A percentile compares a stretch with the other conserved stretches of the same genome.
Evolutionary conservation across 2,797 vertebrate species (phyloP).

Genomic region (Ataeniobius toweri): DNA sequence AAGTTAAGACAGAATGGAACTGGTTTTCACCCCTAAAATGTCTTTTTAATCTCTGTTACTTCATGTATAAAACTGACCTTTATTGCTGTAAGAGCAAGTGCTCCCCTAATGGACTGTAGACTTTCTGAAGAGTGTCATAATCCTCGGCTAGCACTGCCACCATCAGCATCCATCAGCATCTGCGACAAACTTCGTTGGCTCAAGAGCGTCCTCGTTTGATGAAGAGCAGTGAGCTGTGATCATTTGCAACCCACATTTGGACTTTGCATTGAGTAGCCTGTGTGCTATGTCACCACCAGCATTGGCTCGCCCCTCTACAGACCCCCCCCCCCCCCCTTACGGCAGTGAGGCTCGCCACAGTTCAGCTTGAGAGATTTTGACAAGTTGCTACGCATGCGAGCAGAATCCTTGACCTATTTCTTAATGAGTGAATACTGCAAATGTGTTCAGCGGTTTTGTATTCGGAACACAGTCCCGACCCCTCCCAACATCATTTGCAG

Average conservation of each 20-base stretch:
- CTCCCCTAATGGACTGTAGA: background rate
- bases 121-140: background rate
- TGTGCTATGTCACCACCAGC: slow-evolving; percentile 62
- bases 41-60: background rate
- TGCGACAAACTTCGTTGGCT: slow-evolving; percentile 48
- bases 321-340: slow-evolving; percentile 31
- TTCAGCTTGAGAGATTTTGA: slow-evolving; percentile 84
- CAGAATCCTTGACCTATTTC: slow-evolving; percentile 88
- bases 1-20: slow-evolving; percentile 1
- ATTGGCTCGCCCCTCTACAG: slow-evolving; percentile 30
- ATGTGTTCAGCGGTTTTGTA: slow-evolving; percentile 67
- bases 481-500: background rate
- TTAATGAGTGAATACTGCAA: slow-evolving; percentile 82
- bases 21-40: slow-evolving; percentile 3
- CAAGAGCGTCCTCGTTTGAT: slow-evolving; percentile 73
- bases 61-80: slow-evolving; percentile 5
- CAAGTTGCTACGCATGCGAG: slow-evolving; percentile 81
- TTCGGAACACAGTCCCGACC: slow-evolving; percentile 31
- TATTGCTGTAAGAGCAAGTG: background rate
- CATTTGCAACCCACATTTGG: slow-evolving; percentile 4
- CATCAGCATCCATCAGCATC: slow-evolving; percentile 30
- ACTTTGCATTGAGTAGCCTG: slow-evolving; percentile 17
- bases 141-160: slow-evolving; percentile 5
- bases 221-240: slow-evolving; percentile 15
- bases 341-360: slow-evolving; percentile 67